Evolutionary conservation across 2,888 invertebrate genomes (phyloP), one percentile per base, ranked within the genome.

Genomic region (Acanthosepion esculentum): DNA sequence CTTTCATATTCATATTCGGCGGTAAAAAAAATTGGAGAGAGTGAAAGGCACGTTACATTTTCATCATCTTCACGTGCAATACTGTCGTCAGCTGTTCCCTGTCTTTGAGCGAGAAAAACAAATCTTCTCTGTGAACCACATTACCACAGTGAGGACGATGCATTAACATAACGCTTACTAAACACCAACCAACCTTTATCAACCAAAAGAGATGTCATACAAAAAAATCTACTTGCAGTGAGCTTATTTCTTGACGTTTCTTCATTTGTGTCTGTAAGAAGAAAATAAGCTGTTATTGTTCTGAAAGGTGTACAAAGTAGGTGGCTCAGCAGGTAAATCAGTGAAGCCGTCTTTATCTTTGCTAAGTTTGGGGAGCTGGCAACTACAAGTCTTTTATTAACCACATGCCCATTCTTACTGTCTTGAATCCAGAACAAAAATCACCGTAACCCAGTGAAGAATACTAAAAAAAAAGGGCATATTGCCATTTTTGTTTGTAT

Each of bases 111-210:
- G n/a, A n/a, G 78, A 78, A n/a, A 78, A 78, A 78, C 23, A 59
- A 59, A 15, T 55, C 55, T 59, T 59, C 59, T 8, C 78, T 78
- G 8, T n/a, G n/a, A n/a, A 78, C 29, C 29, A 78, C 78, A 78
- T n/a, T 8, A 78, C 78, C 29, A 78, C 78, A 29, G 78, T 78
- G 78, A 78, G 29, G 78, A 78, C 78, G n/a, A 78, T 10, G n/a
- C n/a, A 78, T 78, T 78, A 78, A n/a, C 78, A 78, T 78, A 78
- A 78, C 78, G 78, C 78, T 78, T n/a, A n/a, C 78, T 78, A n/a
- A 64, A 78, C 78, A 78, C 29, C 78, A 78, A 78, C 78, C 29
- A 78, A 78, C 29, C 78, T n/a, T 78, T 78, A n/a, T 78, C 78
- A n/a, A n/a, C n/a, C 29, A 78, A 78, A n/a, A 78, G n/a, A 78